Evolutionary conservation across 2,888 invertebrate genomes (phyloP), one percentile per base, ranked within the genome.

Genomic region (Seladonia tumulorum): DNA sequence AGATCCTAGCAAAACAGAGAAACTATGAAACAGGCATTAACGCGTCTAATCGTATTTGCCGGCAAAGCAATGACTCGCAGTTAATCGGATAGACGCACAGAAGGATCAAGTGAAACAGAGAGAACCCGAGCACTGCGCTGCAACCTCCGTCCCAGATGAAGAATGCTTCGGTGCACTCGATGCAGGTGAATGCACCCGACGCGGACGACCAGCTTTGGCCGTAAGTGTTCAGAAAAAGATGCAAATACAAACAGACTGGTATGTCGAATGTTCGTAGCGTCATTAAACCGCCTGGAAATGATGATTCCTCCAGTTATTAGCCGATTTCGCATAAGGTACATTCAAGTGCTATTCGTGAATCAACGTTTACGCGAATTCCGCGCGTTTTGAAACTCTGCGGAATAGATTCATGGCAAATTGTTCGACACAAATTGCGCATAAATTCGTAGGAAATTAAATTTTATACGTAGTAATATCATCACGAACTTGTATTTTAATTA

Each of bases 111-210:
- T 73, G 63, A 60, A 87, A 76, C 74, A 82, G 71, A 87, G 87
- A 79, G 87, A 77, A 82, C 76, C 72, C 72, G 81, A 72, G 74
- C 88, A 53, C 85, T 85, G 83, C 86, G 45, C 85, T 88, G 86
- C 87, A 91, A 93, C 93, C 92, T 93, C 92, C 90, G 92, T 92
- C 92, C 92, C 85, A 90, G 87, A 92, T 92, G 90, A 92, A 88
- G 88, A 88, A 88, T 87, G 90, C 90, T 85, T 86, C 90, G 83
- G 86, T 85, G 89, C 87, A 90, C 92, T 90, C 90, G 90, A 92
- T 92, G 90, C 90, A 92, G 92, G 92, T 93, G 92, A 92, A 92
- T 88, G 92, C 91, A 93, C 93, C 85, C 91, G 83, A 71, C 72
- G 70, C 68, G 45, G 70, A 63, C 47, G 66, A 74, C 74, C 82